Evolutionary conservation across 30 jellyfish, hydroid and myxozoan genomes (phyloP).

Genomic region (Aurelia coerulea): DNA sequence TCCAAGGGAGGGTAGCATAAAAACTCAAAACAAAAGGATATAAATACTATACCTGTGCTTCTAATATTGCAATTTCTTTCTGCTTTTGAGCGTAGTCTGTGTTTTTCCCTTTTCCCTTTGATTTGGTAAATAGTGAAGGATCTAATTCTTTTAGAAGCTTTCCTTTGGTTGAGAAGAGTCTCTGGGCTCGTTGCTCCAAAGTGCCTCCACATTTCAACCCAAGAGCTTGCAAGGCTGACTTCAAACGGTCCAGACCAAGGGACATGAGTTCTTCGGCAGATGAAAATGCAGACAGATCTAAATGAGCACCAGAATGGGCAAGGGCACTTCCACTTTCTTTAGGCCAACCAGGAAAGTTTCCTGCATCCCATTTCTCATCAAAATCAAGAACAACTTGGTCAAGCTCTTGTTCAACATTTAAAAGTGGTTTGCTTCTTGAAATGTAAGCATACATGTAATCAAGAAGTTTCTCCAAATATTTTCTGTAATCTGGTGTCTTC

Average conservation of each 20-base stretch:
- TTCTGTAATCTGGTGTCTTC: constrained; percentile 84
- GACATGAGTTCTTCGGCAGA: constrained; percentile 97
- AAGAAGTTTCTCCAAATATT: constrained; percentile 72
- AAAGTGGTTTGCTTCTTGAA: constrained; percentile 83
- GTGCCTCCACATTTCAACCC: constrained; percentile 97
- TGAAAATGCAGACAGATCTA: constrained; percentile 90
- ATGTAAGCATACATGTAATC: constrained; percentile 85
- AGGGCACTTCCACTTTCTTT: constrained; percentile 97
- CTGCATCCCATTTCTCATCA: constrained; percentile 82
- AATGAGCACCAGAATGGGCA: constrained; percentile 90
- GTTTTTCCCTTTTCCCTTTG: constrained; percentile 85
- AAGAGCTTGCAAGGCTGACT: constrained; percentile 90
- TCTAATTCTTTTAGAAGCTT: constrained; percentile 71
- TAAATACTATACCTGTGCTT: constrained; percentile 80
- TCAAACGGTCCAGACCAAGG: constrained; percentile 93
- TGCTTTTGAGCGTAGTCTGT: constrained; percentile 72
- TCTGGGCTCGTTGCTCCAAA: constrained; percentile 90
- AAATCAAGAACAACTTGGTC: constrained; percentile 74
- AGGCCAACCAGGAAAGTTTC: constrained; percentile 98
- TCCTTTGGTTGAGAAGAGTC: constrained; percentile 87
- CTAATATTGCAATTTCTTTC: constrained; percentile 85
- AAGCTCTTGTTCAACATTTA: constrained; percentile 85
- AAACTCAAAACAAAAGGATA: constrained; percentile 3
- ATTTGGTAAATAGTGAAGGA: constrained; percentile 80
- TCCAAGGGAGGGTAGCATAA: too few relatives aligned